Evolutionary conservation across 2,113 vertebrate species (phyloP), one percentile per base, ranked within the genome.

Genomic region (Paramisgurnus dabryanus): DNA sequence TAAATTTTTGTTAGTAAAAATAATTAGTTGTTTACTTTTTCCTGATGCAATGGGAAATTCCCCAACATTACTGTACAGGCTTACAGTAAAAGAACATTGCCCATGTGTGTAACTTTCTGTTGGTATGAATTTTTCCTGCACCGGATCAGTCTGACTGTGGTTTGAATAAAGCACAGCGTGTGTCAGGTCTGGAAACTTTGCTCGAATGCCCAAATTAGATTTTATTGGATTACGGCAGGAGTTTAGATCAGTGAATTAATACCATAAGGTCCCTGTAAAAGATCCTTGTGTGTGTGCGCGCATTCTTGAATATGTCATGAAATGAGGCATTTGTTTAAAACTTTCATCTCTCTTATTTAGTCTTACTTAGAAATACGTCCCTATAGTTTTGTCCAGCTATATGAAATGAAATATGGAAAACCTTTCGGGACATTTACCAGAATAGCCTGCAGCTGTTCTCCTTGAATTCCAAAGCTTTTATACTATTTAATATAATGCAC

Each of bases 151-250:
- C 27, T 58, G 17, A 58, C 53, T 34, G 72, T 63, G 41, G 41
- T 75, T 75, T 75, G 40, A 63, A 75, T 34, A 49, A 75, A 63
- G 22, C 63, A 34, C 41, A 75, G 63, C 64, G 18, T 53, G 50
- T 73, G 74, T 74, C 64, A 66, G 73, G 12, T 73, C 75, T 81
- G 75, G 79, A 84, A 84, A 81, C 66, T 22, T 40, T 75, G 57
- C 67, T 75, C 7, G 49, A 82, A 74, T 34, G 57, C 43, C 45
- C 66, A 17, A 79, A 70, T 82, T 70, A 79, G 65, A 75, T 78
- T 84, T 84, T 60, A 81, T 81, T 84, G 80, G 79, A 84, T 80
- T 80, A 79, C 47, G 15, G 60, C 67, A 50, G 67, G 22, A 76
- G 82, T 65, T 77, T 73, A 63, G 60, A 76, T 80, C 27, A 65